Base-by-base conservation (phyloP, 2,888 invertebrate species). In the Oscheius sp. region DNA sequence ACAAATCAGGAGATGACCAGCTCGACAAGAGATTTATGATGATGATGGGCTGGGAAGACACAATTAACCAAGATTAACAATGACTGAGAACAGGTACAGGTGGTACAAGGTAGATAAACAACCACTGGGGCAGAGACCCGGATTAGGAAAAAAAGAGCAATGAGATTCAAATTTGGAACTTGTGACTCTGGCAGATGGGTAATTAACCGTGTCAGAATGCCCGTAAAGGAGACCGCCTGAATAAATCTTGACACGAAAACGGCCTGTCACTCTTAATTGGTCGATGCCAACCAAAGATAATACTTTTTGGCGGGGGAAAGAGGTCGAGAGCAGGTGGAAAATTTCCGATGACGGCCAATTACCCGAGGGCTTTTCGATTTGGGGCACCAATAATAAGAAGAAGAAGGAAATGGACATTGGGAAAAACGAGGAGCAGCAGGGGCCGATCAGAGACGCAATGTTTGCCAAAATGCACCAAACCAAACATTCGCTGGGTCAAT, bases 261-360 rank as follows among this genome's bases (percentile, higher is more conserved):
- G 66, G 21, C 66, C 66, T 66, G 66, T 66, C 66, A 66, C 52
- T 27, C 29, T 52, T 66, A 66, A 66, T 66, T 66, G 66, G 66
- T n/a, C 46, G 66, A 66, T 66, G 25, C 25, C 29, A 21, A 16
- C 29, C 27, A 18, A 13, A 66, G 66, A 66, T 66, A 66, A 25
- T n/a, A 27, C 66, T 52, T 41, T 25, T 55, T 13, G 21, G 21
- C 5, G 16, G 23, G 21, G 23, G 41, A 21, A 25, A 21, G 21
- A 61, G 29, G 52, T n/a, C 49, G 25, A 35, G 66, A 66, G 66
- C 66, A 49, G 66, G 66, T 66, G 66, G 35, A 52, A 52, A 66
- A 49, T 12, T 35, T 35, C 35, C 35, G 18, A 66, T 35, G 49
- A 27, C 16, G 35, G 66, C 66, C 25, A 66, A 66, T 66, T 52